Percentiles rank a stretch among this genome's conserved stretches.
Evolutionary conservation across 2,888 invertebrate species (phyloP).

Genomic region (Lutraria lutraria): DNA sequence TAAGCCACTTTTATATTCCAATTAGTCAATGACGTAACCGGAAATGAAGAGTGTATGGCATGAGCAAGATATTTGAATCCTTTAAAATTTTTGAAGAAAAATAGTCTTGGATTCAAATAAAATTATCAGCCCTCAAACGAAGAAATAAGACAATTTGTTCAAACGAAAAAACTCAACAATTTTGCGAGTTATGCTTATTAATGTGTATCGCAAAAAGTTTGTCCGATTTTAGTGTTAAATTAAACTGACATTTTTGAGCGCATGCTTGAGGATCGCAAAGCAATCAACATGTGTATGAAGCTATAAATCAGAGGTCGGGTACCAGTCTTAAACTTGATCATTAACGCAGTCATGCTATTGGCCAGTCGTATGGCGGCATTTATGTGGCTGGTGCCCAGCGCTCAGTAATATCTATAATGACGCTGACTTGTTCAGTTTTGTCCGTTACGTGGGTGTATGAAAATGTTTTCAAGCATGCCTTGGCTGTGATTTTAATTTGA

Average conservation of each 20-base stretch:
- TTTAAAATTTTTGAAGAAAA: not conserved
- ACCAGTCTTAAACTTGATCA: no score
- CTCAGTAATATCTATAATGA: not conserved
- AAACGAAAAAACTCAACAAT: not conserved
- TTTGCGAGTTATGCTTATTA: not conserved
- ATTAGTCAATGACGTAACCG: not conserved
- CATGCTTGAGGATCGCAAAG: not conserved
- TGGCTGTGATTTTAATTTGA: not conserved
- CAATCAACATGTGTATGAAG: not conserved
- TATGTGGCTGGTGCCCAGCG: no score
- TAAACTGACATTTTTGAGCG: not conserved
- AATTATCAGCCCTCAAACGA: not conserved
- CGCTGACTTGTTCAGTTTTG: not conserved
- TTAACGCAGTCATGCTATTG: no score
- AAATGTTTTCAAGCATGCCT: not conserved
- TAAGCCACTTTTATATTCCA: not conserved
- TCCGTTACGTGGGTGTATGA: not conserved
- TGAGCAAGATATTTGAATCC: not conserved
- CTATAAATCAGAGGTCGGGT: no score
- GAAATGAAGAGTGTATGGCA: not conserved
- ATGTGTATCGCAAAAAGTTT: not conserved
- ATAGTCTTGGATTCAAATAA: no score
- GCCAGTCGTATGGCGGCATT: no score
- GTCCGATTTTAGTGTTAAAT: not conserved
- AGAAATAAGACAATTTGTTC: not conserved